Evolutionary conservation across 2,113 vertebrate species (phyloP).

Genomic region (Ammodytes dubius): DNA sequence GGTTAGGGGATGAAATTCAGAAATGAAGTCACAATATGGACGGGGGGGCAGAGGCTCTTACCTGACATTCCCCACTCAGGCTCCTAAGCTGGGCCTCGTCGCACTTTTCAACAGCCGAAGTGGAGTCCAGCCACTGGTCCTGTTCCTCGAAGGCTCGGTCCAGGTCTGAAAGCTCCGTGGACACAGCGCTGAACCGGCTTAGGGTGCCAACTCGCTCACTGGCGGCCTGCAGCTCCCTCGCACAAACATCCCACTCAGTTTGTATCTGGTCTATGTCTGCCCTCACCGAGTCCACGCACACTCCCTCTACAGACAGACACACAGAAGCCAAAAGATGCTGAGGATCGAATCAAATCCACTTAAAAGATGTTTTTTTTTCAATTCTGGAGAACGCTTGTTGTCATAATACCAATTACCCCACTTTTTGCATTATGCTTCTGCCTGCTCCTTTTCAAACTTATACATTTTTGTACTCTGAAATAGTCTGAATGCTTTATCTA

Average conservation of each 20-base stretch:
- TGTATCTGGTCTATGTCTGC: constrained; percentile 80
- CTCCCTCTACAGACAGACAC: constrained; percentile 81
- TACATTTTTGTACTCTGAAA: no score
- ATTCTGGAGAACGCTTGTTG: no score
- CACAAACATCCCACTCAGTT: constrained; percentile 86
- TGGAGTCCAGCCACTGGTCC: constrained; percentile 85
- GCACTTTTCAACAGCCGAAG: constrained; percentile 15
- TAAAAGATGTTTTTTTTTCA: neutral
- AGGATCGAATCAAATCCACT: neutral
- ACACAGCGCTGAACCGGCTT: constrained; percentile 84
- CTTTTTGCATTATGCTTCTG: no score
- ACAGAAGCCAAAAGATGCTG: neutral
- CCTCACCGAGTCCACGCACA: constrained; percentile 70
- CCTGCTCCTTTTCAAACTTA: no score
- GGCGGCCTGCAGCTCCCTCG: constrained; percentile 83
- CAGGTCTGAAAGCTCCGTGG: constrained; percentile 84
- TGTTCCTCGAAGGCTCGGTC: constrained; percentile 83
- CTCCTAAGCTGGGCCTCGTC: constrained; percentile 67
- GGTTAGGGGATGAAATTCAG: neutral
- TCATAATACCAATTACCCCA: no score
- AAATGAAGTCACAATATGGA: constrained; percentile 14
- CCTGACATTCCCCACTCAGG: constrained; percentile 87
- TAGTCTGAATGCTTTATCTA: neutral
- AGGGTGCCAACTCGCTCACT: constrained; percentile 84
- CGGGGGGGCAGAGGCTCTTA: constrained; percentile 59